A percentile compares a stretch with the other conserved stretches of the same genome.
Conservation (phyloP, 2,797 vertebrate species). For the Alfaro cultratus region DNA sequence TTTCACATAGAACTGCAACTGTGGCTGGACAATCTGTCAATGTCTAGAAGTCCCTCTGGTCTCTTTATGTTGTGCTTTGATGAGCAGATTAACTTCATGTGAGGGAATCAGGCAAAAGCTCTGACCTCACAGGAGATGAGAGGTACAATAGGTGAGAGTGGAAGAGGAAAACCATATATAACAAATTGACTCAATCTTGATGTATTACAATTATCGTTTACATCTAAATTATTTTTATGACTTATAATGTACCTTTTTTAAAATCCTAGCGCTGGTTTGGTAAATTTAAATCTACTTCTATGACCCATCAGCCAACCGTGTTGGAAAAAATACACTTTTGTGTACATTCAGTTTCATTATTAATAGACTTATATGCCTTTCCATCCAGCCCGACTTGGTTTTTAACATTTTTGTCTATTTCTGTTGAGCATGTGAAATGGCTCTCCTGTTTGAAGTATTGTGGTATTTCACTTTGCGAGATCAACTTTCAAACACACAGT, state of each 20-base stretch:
- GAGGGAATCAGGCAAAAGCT: not conserved
- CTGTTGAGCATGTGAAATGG: not conserved
- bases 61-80: not conserved
- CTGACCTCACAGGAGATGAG: not conserved
- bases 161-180: not conserved
- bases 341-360: not conserved
- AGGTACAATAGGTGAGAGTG: not conserved
- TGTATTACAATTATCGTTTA: not conserved
- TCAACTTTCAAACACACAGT: slow-evolving; percentile 2
- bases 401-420: not conserved
- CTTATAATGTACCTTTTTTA: not conserved
- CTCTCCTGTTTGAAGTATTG: not conserved
- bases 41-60: not conserved
- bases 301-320: not conserved
- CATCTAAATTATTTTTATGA: not conserved
- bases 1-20: not conserved
- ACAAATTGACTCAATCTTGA: not conserved
- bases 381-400: not conserved
- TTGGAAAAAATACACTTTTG: not conserved
- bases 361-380: not conserved
- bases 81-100: not conserved
- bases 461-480: not conserved
- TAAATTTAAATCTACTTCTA: not conserved
- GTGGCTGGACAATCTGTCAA: not conserved
- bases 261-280: not conserved